phyloP scores from a whole-genome alignment of 2,888 invertebrate species.

The Micropterix aruncella region DNA sequence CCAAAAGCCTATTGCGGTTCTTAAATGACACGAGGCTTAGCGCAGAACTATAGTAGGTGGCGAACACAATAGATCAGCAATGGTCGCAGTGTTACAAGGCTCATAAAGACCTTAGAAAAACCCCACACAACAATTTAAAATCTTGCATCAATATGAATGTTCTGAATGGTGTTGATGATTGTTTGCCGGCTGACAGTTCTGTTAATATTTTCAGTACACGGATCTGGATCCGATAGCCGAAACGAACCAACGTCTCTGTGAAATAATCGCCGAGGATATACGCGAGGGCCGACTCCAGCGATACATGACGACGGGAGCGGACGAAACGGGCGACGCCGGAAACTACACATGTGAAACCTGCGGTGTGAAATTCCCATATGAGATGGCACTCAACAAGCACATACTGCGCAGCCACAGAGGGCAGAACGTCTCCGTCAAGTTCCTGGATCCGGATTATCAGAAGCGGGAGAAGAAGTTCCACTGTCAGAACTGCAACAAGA shows the following conservation, averaged over 20 bases:
- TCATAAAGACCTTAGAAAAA: no score
- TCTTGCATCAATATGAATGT: no score
- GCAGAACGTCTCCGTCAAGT: constrained; percentile 28
- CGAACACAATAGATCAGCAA: no score
- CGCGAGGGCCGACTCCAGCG: neutral
- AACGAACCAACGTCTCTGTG: neutral
- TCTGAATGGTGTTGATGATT: no score
- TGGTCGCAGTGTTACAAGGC: no score
- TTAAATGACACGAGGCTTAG: no score
- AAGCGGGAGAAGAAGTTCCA: constrained; percentile 26
- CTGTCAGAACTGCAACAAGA: constrained; percentile 48
- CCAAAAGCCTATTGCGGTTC: no score
- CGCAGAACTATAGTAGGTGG: no score
- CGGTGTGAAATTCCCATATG: constrained; percentile 28
- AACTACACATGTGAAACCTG: constrained; percentile 23
- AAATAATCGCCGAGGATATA: neutral
- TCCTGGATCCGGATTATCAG: constrained; percentile 21
- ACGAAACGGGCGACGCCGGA: neutral
- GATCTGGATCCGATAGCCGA: neutral
- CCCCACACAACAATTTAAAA: no score
- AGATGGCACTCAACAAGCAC: constrained; percentile 34
- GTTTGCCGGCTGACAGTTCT: no score
- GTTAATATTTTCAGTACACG: neutral
- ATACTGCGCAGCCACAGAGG: constrained; percentile 29
- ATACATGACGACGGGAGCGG: neutral